Conservation (phyloP, 2,797 vertebrate species). For the Nasua narica region DNA sequence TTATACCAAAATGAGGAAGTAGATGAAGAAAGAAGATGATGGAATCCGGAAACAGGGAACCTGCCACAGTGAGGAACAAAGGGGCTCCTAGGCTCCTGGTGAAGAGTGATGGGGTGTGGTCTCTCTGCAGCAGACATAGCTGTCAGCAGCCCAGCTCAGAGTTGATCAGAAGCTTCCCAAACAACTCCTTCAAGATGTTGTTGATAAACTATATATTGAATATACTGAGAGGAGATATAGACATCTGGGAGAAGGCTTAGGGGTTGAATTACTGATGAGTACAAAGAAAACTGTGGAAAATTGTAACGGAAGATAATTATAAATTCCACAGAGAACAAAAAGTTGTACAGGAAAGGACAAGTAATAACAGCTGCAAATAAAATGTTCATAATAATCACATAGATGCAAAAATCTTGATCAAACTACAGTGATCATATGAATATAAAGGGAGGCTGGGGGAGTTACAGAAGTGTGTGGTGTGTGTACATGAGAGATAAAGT, state of each 20-base stretch:
- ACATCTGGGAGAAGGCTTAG: neutral
- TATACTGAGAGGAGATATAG: neutral
- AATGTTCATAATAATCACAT: neutral
- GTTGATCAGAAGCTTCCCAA: neutral
- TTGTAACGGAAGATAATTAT: conserved; percentile 4
- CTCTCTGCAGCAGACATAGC: neutral
- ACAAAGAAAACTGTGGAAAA: neutral
- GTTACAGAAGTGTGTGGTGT: neutral
- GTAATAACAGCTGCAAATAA: conserved; percentile 3
- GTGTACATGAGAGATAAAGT: neutral
- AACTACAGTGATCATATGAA: neutral
- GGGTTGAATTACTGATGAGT: neutral
- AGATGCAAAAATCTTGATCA: conserved; percentile 2
- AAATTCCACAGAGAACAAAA: conserved; percentile 21
- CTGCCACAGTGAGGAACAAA: neutral
- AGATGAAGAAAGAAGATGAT: neutral
- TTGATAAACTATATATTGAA: neutral
- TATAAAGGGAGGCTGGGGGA: neutral
- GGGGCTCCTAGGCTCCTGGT: neutral
- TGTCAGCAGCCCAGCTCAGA: neutral
- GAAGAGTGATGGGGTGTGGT: neutral
- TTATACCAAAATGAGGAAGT: neutral
- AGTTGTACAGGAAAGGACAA: neutral
- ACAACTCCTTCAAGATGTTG: neutral
- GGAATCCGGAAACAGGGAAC: neutral